Evolutionary conservation across 2,888 invertebrate species (phyloP).

Genomic region (Andricus curvator): DNA sequence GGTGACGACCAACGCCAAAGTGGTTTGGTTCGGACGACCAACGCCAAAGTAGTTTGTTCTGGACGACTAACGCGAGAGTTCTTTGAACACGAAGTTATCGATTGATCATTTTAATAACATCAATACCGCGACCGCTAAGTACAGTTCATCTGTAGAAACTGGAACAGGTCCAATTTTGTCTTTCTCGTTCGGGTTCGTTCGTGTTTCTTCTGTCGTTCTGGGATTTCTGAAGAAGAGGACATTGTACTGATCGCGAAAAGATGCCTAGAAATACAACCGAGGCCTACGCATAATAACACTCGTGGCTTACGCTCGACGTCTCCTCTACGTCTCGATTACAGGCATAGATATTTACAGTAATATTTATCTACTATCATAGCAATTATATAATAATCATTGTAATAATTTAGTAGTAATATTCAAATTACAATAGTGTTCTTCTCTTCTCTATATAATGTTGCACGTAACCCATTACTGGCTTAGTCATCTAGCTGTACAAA

Average conservation of each 20-base stretch:
- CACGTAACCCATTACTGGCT: constrained; percentile 77
- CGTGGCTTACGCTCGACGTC: constrained; percentile 34
- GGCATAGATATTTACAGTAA: constrained; percentile 75
- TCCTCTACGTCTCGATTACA: constrained; percentile 48
- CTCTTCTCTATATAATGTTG: constrained; percentile 73
- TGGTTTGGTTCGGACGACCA: no score
- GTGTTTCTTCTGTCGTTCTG: not conserved
- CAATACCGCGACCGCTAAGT: constrained; percentile 53
- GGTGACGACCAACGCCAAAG: no score
- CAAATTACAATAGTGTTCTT: constrained; percentile 75
- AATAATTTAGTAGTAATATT: constrained; percentile 69
- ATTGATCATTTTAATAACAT: constrained; percentile 45
- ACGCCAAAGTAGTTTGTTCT: no score
- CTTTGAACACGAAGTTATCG: no score
- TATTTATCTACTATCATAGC: constrained; percentile 67
- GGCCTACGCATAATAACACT: constrained; percentile 44
- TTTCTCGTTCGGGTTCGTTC: constrained; percentile 6
- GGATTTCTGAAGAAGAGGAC: not conserved
- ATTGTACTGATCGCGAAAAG: constrained; percentile 26
- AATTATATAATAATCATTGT: constrained; percentile 52
- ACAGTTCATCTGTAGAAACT: constrained; percentile 47
- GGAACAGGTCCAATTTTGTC: constrained; percentile 40
- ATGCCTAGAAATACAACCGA: constrained; percentile 40
- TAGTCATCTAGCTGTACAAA: constrained; percentile 77
- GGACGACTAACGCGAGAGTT: no score